Evolutionary conservation across 2,888 invertebrate genomes (phyloP), one percentile per base, ranked within the genome.

Genomic region (Stenolophus ochropezus): DNA sequence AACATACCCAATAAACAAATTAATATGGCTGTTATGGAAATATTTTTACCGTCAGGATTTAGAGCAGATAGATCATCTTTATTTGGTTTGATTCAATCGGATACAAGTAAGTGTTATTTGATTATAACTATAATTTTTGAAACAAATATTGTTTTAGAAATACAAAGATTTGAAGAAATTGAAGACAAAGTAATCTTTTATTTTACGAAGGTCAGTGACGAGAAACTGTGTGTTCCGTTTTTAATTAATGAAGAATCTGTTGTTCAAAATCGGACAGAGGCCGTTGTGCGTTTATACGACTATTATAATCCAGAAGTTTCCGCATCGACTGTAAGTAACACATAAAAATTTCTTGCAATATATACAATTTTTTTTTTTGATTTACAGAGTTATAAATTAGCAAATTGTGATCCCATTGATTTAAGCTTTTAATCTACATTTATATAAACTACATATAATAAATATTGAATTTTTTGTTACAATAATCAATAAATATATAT

Each of bases 11-110:
- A 91, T 82, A 89, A 89, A 82, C 89, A 90, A 49, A 91, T 92
- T 20, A 93, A 92, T 85, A 93, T 93, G 93, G 92, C 92, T 27
- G 89, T 93, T 11, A 86, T 93, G 84, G 94, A 94, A 86, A 89
- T 94, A 21, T 88, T 90, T 0, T 90, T 94, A 85, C 93, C 94
- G 5, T 92, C 93, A 1, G 94, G 94, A 0, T 94, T 91, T 85
- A 90, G 91, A 4, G 92, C 93, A 0, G 93, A 93, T 84, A 91
- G 92, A 4, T 87, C 90, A 0, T 90, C 91, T 0, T 88, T 94
- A 0, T 92, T 92, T 85, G 86, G 89, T 6, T 90, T 93, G 23
- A 88, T 93, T 0, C 89, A 91, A 27, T 86, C 5, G 3, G 65
- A 58, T 21, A 61, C 77, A 77, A 77, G 77, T 77, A 69, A 33